Evolutionary conservation across 2,113 vertebrate genomes (phyloP), one percentile per base, ranked within the genome.

Genomic region (Syrrhaptes paradoxus): DNA sequence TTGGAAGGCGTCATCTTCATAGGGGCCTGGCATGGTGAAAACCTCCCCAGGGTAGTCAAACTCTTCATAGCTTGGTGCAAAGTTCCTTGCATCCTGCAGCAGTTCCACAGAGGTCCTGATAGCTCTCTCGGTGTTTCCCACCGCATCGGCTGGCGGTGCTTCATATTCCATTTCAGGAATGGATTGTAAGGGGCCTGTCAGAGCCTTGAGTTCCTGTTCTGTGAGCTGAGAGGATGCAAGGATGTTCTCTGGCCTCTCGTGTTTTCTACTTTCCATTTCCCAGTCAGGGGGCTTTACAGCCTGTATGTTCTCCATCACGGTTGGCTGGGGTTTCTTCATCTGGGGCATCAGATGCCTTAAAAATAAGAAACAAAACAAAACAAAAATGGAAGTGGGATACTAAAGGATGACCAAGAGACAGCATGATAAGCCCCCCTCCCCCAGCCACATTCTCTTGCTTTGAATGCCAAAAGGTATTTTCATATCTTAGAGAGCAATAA

Each of bases 151-250:
- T 0, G 97, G 96, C 6, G 97, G 88, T 26, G 97, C 94, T 82
- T 98, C 98, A 8, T 97, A 97, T 51, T 99, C 98, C 54, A 98
- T 98, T 97, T 99, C 99, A 3, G 99, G 99, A 91, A 99, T 99
- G 67, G 98, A 98, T 95, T 98, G 98, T 43, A 99, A 98, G 63
- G 98, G 98, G 82, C 82, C 95, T 61, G 97, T 96, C 48, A 96
- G 79, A 85, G 98, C 97, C 96, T 98, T 98, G 67, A 98, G 96
- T 34, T 98, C 98, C 94, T 98, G 98, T 68, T 99, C 98, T 3
- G 98, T 95, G 92, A 98, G 98, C 96, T 98, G 98, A 96, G 98
- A 90, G 70, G 98, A 66, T 89, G 98, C 80, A 95, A 97, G 97
- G 32, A 98, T 90, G 68, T 97, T 96, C 93, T 99, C 98, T 17